phyloP scores from a whole-genome alignment of 1,140 invertebrate species.

The Manduca sexta region DNA sequence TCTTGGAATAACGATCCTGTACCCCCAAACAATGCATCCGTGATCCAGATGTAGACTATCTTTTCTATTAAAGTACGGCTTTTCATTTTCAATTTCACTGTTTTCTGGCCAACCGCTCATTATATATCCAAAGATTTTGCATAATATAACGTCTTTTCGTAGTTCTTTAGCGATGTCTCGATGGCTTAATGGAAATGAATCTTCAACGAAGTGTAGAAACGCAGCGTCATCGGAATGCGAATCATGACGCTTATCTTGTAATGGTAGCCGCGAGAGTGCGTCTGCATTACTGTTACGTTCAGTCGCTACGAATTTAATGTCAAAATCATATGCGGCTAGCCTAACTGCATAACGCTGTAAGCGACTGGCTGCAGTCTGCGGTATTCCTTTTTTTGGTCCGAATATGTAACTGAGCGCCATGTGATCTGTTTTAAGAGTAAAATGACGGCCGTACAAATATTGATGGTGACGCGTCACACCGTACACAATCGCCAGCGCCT shows the following conservation, averaged over 20 bases:
- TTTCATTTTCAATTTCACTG: constrained; percentile 6
- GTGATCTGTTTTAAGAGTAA: not conserved
- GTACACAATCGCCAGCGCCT: constrained; percentile 66
- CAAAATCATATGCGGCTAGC: not conserved
- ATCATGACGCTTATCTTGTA: too few species aligned
- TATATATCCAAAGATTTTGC: constrained; percentile 20
- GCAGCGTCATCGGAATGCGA: too few species aligned
- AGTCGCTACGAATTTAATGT: constrained; percentile 4
- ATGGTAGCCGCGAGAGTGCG: too few species aligned
- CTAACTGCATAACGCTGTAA: not conserved
- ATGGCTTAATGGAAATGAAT: too few species aligned
- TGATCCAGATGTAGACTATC: constrained; percentile 17
- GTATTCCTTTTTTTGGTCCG: not conserved
- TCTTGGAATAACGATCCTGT: constrained; percentile 40
- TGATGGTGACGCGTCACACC: not conserved
- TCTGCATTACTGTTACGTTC: too few species aligned
- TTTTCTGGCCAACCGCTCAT: constrained; percentile 24
- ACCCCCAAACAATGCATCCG: constrained; percentile 18
- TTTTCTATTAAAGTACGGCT: constrained; percentile 13
- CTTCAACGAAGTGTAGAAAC: too few species aligned
- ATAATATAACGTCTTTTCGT: too few species aligned
- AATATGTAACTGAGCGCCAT: not conserved
- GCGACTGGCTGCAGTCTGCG: not conserved
- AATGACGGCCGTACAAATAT: not conserved
- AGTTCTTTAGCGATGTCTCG: too few species aligned